These are phyloP conservation scores for Amiota communis DNA, from an alignment of 2,888 invertebrate species.

Conservation along the genomic window DNA sequence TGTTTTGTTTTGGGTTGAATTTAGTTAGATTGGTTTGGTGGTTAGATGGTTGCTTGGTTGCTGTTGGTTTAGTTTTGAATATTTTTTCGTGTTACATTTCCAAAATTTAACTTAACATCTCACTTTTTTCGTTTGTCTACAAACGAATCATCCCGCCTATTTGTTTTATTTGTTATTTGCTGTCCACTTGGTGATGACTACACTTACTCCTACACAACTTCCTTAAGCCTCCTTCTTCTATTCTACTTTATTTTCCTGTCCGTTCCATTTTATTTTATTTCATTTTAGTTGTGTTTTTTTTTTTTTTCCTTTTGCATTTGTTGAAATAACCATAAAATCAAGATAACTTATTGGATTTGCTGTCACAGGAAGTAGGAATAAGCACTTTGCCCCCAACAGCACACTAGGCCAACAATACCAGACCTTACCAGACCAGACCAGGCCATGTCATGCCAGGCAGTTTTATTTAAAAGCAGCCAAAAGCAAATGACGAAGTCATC, in stretches of 20 bases:
- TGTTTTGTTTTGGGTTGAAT: too few species aligned
- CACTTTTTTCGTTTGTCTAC: slow-evolving; percentile 32
- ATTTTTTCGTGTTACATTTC: slow-evolving; percentile 6
- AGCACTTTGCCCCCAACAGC: slow-evolving; percentile 52
- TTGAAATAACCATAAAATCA: slow-evolving; percentile 70
- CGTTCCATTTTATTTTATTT: slow-evolving; percentile 33
- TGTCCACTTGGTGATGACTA: slow-evolving; percentile 43
- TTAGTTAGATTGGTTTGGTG: too few species aligned
- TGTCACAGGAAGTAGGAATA: slow-evolving; percentile 64
- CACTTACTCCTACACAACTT: slow-evolving; percentile 55
- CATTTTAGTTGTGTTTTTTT: too few species aligned
- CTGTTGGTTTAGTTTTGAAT: neutral
- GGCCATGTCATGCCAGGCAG: too few species aligned
- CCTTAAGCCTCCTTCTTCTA: slow-evolving; percentile 54
- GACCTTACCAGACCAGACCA: neutral
- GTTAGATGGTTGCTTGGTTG: too few species aligned
- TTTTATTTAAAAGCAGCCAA: too few species aligned
- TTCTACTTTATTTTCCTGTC: slow-evolving; percentile 46
- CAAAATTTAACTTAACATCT: slow-evolving; percentile 25
- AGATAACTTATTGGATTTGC: slow-evolving; percentile 72
- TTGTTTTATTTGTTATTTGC: slow-evolving; percentile 42
- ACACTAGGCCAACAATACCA: neutral
- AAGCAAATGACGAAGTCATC: too few species aligned
- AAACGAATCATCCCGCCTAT: too few species aligned
- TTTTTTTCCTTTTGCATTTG: slow-evolving; percentile 51